These are phyloP conservation scores for Acronicta psi DNA, from an alignment of 2,888 invertebrate species.

Conservation along the genomic window DNA sequence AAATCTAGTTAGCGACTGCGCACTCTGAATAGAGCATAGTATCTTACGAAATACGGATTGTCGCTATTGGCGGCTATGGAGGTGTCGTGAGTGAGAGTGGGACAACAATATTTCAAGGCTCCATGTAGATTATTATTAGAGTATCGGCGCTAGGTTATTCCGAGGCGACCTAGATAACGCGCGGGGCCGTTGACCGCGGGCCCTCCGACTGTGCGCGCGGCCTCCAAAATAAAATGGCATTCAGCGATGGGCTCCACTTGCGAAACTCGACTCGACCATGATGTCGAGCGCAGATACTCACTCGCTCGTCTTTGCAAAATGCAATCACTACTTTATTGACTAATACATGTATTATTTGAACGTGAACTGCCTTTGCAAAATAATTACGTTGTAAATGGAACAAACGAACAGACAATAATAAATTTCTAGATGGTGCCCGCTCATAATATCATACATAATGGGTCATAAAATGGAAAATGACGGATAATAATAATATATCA, in stretches of 20 bases:
- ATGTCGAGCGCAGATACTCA: conserved; percentile 74
- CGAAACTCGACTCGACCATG: conserved; percentile 85
- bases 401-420: neutral
- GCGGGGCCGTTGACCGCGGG: conserved; percentile 88
- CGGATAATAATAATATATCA: too few species aligned
- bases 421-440: neutral
- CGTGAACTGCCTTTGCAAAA: conserved; percentile 28
- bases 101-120: conserved; percentile 83
- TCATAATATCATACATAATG: too few species aligned
- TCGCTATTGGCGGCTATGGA: conserved; percentile 70
- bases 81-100: conserved; percentile 78
- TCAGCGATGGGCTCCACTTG: conserved; percentile 88
- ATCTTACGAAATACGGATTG: conserved; percentile 78
- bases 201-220: conserved; percentile 86
- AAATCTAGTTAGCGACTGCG: conserved; percentile 70
- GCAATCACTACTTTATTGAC: conserved; percentile 71
- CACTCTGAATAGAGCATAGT: conserved; percentile 68
- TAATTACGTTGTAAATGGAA: conserved; percentile 12
- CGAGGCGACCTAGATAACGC: conserved; percentile 88
- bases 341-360: conserved; percentile 41
- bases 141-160: conserved; percentile 89
- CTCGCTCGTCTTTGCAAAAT: conserved; percentile 74
- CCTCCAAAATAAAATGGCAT: conserved; percentile 89
- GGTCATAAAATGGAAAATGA: too few species aligned
- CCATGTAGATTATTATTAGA: conserved; percentile 86